Evolutionary conservation across 2,888 invertebrate genomes (phyloP).

Genomic region (Druceiella hillmani): DNA sequence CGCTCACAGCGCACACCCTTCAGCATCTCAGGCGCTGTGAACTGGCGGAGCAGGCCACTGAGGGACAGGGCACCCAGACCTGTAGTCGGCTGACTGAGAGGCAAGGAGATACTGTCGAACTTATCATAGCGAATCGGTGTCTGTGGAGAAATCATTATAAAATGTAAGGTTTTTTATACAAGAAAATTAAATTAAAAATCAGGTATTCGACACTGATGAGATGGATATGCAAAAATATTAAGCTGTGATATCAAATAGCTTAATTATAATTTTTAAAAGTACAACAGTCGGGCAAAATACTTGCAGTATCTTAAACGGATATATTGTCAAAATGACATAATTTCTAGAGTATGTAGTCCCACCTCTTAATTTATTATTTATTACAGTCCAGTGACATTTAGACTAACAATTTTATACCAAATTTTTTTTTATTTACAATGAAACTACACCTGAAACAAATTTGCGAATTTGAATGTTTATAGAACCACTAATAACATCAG

Average conservation of each 20-base stretch:
- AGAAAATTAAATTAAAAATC: constrained; percentile 4
- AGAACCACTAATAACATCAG: no score
- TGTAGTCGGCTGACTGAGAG: constrained; percentile 60
- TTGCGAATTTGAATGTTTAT: no score
- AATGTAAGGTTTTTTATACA: neutral
- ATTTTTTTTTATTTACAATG: no score
- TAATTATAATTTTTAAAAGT: constrained; percentile 5
- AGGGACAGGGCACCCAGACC: constrained; percentile 52
- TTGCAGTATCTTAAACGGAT: no score
- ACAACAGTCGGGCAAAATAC: no score
- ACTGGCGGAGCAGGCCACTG: constrained; percentile 71
- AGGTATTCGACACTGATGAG: neutral
- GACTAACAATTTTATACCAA: no score
- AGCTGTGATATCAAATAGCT: constrained; percentile 4
- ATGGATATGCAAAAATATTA: no score
- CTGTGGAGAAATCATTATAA: constrained; percentile 38
- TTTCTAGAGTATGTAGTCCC: no score
- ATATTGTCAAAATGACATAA: no score
- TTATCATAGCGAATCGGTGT: constrained; percentile 88
- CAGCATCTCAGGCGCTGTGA: constrained; percentile 81
- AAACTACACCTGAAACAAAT: no score
- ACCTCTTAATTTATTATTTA: no score
- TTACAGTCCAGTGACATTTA: no score
- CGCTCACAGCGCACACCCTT: constrained; percentile 73
- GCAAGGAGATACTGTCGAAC: constrained; percentile 83